Percentiles rank a stretch among this genome's conserved stretches.
Conservation (phyloP, 1,140 invertebrate genomes). For the Sipha flava region DNA sequence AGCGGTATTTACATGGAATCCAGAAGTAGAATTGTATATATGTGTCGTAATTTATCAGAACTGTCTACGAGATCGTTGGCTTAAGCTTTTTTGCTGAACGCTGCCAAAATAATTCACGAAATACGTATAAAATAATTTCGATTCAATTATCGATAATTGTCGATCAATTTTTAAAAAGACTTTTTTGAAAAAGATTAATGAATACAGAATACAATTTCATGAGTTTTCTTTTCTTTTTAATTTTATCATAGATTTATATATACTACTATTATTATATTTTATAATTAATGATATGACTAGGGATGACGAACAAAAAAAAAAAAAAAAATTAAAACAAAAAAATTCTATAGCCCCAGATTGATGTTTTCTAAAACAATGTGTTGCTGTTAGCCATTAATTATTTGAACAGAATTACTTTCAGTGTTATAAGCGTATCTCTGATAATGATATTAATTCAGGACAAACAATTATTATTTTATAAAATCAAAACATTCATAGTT, state of each 20-base stretch:
- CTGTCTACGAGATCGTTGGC: not conserved
- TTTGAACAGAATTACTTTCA: too few species aligned
- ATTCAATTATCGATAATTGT: not conserved
- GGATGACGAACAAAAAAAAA: too few species aligned
- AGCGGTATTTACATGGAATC: not conserved
- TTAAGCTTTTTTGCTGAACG: not conserved
- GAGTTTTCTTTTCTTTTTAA: not conserved
- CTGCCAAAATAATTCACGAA: not conserved
- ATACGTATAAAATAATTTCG: not conserved
- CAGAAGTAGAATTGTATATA: not conserved
- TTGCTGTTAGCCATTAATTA: too few species aligned
- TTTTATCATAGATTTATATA: not conserved
- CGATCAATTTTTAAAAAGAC: not conserved
- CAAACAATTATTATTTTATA: too few species aligned
- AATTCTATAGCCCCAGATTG: too few species aligned
- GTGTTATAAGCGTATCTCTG: too few species aligned
- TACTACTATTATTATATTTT: too few species aligned
- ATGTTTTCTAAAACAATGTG: too few species aligned
- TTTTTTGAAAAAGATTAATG: not conserved
- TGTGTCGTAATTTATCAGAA: constrained; percentile 10
- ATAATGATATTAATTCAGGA: too few species aligned
- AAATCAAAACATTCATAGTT: too few species aligned
- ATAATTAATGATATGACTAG: too few species aligned
- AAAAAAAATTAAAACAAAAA: too few species aligned
- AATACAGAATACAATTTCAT: not conserved